Evolutionary conservation across 2,888 invertebrate genomes (phyloP).

Genomic region (Germaria angustata): DNA sequence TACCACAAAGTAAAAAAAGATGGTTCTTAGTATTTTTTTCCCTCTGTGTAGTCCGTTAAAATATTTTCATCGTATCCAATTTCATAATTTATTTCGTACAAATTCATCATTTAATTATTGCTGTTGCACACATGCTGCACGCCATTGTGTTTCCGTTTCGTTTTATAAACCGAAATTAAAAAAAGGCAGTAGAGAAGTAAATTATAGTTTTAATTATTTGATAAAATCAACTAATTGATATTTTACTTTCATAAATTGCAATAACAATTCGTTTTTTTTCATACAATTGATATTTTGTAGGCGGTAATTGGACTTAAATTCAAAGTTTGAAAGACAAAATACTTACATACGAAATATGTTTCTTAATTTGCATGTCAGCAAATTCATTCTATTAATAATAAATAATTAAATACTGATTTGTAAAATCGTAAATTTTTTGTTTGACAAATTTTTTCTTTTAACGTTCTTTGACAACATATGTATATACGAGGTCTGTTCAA

Average conservation of each 20-base stretch:
- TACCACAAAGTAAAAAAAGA: too few species aligned
- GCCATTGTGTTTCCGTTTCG: constrained; percentile 31
- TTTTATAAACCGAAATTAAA: constrained; percentile 34
- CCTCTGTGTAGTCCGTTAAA: constrained; percentile 25
- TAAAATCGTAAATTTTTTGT: too few species aligned
- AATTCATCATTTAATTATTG: constrained; percentile 30
- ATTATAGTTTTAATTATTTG: constrained; percentile 56
- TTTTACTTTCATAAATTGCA: constrained; percentile 32
- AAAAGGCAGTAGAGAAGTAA: neutral
- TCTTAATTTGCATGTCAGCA: neutral
- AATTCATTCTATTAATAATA: too few species aligned
- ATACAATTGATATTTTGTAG: constrained; percentile 15
- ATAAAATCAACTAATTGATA: constrained; percentile 58
- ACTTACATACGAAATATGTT: neutral
- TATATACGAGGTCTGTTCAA: too few species aligned
- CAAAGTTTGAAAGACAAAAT: neutral
- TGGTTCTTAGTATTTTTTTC: neutral
- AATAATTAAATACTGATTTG: too few species aligned
- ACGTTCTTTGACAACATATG: too few species aligned
- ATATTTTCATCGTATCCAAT: constrained; percentile 30
- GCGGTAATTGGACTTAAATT: constrained; percentile 44
- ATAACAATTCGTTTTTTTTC: neutral
- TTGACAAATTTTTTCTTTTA: too few species aligned
- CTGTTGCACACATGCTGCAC: neutral
- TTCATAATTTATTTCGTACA: constrained; percentile 34